Conservation (phyloP, 2,113 vertebrate genomes). For the Struthidea cinerea region DNA sequence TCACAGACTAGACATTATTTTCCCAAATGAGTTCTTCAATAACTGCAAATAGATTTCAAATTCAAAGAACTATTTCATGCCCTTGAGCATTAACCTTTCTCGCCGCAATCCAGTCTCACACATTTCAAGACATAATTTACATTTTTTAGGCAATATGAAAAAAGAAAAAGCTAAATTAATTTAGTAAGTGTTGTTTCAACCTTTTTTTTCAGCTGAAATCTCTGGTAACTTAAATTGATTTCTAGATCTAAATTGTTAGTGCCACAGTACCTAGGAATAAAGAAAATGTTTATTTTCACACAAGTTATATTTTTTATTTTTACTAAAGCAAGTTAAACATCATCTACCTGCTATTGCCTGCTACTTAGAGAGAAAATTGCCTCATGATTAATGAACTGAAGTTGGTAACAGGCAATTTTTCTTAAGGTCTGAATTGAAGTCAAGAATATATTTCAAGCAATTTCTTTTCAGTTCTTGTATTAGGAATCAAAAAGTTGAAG, state of each 20-base stretch:
- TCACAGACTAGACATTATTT: neutral
- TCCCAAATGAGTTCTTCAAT: neutral
- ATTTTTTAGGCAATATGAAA: neutral
- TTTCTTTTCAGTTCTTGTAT: neutral
- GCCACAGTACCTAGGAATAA: neutral
- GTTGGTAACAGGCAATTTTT: neutral
- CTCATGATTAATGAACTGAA: neutral
- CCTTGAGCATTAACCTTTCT: neutral
- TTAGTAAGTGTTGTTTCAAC: neutral
- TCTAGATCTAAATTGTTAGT: neutral
- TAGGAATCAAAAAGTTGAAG: neutral
- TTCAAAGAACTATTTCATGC: neutral
- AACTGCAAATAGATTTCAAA: neutral
- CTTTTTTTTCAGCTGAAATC: neutral
- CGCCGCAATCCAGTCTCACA: neutral
- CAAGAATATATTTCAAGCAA: neutral
- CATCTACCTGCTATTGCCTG: neutral
- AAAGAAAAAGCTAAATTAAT: neutral
- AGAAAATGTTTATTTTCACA: neutral
- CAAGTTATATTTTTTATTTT: neutral
- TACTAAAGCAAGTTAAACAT: neutral
- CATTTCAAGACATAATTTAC: neutral
- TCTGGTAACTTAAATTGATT: neutral
- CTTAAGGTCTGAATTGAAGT: neutral
- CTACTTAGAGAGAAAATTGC: neutral